phyloP scores from a whole-genome alignment of 2,113 vertebrate species.

The Onychostoma macrolepis region DNA sequence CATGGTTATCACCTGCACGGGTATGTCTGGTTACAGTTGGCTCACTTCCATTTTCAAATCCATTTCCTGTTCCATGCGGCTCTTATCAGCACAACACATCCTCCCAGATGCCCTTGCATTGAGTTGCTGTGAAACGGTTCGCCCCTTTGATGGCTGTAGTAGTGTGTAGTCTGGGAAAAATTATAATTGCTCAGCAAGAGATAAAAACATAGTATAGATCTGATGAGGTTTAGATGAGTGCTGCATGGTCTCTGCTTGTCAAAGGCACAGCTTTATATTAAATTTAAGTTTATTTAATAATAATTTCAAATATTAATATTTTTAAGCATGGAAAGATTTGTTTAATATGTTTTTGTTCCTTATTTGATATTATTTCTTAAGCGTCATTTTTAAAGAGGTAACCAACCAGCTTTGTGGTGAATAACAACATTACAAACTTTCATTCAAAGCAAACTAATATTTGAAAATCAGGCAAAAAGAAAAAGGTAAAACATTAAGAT shows the following conservation, averaged over 20 bases:
- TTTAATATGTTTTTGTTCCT: background rate
- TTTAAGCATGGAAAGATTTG: background rate
- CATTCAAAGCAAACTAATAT: background rate
- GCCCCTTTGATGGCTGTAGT: background rate
- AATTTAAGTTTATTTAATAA: background rate
- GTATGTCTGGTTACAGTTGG: slow-evolving; percentile 68
- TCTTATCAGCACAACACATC: slow-evolving; percentile 42
- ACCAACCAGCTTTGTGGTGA: background rate
- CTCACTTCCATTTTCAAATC: slow-evolving; percentile 9
- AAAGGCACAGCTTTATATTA: background rate
- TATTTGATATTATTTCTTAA: background rate
- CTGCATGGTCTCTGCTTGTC: background rate
- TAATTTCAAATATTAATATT: background rate
- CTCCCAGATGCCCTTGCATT: slow-evolving; percentile 38
- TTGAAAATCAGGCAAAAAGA: background rate
- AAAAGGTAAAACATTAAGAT: too few species aligned
- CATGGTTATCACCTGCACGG: slow-evolving; percentile 98
- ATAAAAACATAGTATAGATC: background rate
- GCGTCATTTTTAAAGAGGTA: background rate
- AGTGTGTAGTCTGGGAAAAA: slow-evolving; percentile 29
- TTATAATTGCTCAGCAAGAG: slow-evolving; percentile 21
- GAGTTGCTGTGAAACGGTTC: background rate
- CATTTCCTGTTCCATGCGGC: slow-evolving; percentile 19
- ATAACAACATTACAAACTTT: background rate
- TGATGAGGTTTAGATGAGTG: background rate